Conservation (phyloP, 2,113 vertebrate genomes). For the Amblyornis subalaris region DNA sequence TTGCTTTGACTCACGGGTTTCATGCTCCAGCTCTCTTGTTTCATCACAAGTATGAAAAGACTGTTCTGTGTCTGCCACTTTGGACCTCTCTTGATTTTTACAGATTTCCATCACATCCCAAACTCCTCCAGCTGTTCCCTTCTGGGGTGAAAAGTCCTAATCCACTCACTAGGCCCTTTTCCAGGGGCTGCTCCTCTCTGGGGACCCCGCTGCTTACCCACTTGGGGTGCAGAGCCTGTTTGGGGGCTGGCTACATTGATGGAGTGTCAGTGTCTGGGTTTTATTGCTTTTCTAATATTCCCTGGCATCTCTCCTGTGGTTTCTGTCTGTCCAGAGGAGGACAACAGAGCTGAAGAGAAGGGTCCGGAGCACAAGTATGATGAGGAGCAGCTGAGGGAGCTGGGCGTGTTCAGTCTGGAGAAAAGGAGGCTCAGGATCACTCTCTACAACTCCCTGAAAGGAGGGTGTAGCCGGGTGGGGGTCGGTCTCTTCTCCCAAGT, state of each 20-base stretch:
- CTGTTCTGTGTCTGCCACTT: neutral
- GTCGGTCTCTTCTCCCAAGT: fast-evolving
- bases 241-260: no score
- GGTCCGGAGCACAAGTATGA: neutral
- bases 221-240: neutral
- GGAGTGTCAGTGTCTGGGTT: neutral
- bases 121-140: neutral
- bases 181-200: neutral
- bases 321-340: neutral
- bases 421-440: neutral
- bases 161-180: neutral
- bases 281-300: neutral
- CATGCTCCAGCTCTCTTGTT: neutral
- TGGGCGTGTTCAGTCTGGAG: neutral
- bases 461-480: neutral
- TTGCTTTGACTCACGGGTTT: neutral
- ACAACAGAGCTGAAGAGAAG: neutral
- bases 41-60: neutral
- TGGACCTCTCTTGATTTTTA: neutral
- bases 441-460: neutral
- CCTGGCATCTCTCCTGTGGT: neutral
- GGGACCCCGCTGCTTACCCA: neutral
- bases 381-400: neutral
- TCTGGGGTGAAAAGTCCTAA: neutral
- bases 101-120: neutral